phyloP scores from a whole-genome alignment of 2,888 invertebrate genomes.

The Cancer borealis region DNA sequence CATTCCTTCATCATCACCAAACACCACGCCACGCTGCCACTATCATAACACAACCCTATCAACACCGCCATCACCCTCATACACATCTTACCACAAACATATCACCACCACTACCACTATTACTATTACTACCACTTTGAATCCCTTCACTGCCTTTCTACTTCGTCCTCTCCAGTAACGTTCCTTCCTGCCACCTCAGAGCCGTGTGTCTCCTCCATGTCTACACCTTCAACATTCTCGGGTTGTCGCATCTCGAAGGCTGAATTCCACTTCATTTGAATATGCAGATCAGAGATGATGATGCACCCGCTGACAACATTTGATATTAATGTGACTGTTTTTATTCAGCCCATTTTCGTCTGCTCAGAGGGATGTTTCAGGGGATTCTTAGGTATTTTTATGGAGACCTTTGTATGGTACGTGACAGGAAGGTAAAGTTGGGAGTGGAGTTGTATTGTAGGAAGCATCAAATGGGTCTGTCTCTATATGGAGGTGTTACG shows the following conservation, averaged over 20 bases:
- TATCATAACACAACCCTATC: not conserved
- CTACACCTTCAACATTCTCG: constrained; percentile 42
- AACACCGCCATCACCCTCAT: not conserved
- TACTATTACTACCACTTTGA: not conserved
- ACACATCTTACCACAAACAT: not conserved
- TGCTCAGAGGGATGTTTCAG: not conserved
- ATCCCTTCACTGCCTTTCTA: not conserved
- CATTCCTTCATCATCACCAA: constrained; percentile 30
- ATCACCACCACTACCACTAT: not conserved
- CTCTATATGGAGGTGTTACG: constrained; percentile 23
- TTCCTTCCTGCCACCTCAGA: not conserved
- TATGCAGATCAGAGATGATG: constrained; percentile 63
- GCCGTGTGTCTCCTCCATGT: not conserved
- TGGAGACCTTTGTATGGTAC: not conserved
- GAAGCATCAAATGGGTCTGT: not conserved
- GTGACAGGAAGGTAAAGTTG: not conserved
- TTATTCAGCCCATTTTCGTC: constrained; percentile 57
- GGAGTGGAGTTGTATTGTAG: not conserved
- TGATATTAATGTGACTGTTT: constrained; percentile 59
- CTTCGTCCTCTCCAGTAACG: not conserved
- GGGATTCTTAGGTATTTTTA: not conserved
- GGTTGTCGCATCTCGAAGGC: constrained; percentile 44
- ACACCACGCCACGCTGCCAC: constrained; percentile 18
- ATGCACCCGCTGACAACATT: constrained; percentile 59
- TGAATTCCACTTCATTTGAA: constrained; percentile 64